Conservation (phyloP, 2,888 invertebrate genomes). For the Labia minor region DNA sequence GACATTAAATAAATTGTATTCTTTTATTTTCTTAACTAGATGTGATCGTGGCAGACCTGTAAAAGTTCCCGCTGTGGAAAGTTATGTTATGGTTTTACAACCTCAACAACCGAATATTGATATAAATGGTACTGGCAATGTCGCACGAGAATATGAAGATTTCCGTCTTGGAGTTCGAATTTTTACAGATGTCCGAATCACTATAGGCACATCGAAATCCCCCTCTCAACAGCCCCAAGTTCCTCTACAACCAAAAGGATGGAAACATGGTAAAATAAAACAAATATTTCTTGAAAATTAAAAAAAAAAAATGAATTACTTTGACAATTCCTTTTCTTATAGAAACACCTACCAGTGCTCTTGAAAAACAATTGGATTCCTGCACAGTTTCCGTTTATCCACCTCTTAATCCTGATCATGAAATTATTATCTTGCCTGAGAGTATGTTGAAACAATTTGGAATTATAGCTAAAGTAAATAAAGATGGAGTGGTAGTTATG, state of each 20-base stretch:
- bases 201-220: constrained; percentile 38
- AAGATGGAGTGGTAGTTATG: constrained; percentile 74
- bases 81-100: constrained; percentile 77
- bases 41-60: constrained; percentile 66
- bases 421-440: constrained; percentile 70
- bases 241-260: constrained; percentile 23
- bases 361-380: constrained; percentile 69
- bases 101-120: constrained; percentile 76
- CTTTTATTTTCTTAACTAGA: constrained; percentile 37
- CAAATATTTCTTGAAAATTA: background rate
- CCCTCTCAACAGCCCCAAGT: constrained; percentile 24
- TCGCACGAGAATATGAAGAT: constrained; percentile 75
- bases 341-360: constrained; percentile 34
- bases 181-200: constrained; percentile 73
- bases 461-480: constrained; percentile 75
- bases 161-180: constrained; percentile 79
- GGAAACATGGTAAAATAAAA: constrained; percentile 31
- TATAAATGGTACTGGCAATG: constrained; percentile 67
- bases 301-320: no score
- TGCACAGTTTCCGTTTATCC: constrained; percentile 92
- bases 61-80: constrained; percentile 64
- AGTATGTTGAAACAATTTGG: constrained; percentile 62
- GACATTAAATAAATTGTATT: background rate
- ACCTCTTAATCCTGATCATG: constrained; percentile 89
- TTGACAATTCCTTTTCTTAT: constrained; percentile 18